phyloP scores from a whole-genome alignment of 2,888 invertebrate species.

The Ormyrus thymus region DNA sequence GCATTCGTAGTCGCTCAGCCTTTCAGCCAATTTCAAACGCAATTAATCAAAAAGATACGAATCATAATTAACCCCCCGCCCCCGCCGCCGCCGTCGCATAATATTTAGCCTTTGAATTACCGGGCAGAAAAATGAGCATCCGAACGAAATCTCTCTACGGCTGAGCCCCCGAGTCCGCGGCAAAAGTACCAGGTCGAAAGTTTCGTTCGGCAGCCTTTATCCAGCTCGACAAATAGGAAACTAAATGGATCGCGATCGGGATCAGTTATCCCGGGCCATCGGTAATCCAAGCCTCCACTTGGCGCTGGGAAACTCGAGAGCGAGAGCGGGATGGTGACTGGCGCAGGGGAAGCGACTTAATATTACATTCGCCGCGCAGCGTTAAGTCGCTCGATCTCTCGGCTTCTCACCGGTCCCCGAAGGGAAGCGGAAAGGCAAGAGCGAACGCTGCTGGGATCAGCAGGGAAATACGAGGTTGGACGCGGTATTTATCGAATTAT shows the following conservation, averaged over 20 bases:
- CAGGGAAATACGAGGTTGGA: no score
- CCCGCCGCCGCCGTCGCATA: slow-evolving; percentile 3
- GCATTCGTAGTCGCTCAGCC: no score
- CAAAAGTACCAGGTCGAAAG: not conserved
- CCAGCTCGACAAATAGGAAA: slow-evolving; percentile 42
- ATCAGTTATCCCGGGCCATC: slow-evolving; percentile 37
- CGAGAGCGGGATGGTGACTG: not conserved
- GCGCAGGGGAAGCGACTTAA: slow-evolving; percentile 10
- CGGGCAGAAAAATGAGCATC: no score
- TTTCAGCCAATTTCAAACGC: no score
- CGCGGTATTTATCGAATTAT: no score
- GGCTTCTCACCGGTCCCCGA: not conserved
- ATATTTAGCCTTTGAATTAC: not conserved
- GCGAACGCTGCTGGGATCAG: no score
- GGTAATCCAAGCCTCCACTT: slow-evolving; percentile 33
- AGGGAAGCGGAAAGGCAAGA: not conserved
- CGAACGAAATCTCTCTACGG: no score
- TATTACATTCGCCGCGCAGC: slow-evolving; percentile 17
- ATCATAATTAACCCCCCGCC: no score
- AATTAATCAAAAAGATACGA: no score
- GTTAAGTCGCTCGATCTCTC: slow-evolving; percentile 1
- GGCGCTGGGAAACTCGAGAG: slow-evolving; percentile 13
- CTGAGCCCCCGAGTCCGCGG: no score
- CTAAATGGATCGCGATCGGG: slow-evolving; percentile 44
- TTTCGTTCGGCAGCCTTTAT: slow-evolving; percentile 24